Evolutionary conservation across 2,888 invertebrate species (phyloP).

Genomic region (Harpalus rufipes): DNA sequence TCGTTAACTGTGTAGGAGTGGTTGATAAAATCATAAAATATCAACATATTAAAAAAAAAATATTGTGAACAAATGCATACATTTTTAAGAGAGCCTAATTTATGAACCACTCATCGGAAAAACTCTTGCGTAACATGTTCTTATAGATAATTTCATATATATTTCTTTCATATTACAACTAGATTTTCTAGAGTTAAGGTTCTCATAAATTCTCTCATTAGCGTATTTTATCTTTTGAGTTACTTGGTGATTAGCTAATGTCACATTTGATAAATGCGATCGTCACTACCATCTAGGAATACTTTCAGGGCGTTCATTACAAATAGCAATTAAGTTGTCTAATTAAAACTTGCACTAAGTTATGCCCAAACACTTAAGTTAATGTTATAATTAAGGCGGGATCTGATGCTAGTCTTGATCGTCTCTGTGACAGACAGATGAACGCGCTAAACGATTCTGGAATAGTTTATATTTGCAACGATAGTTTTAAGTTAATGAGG

Average conservation of each 20-base stretch:
- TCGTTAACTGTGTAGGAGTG: background rate
- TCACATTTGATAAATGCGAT: slow-evolving; percentile 44
- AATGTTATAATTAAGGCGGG: slow-evolving; percentile 67
- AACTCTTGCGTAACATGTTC: no score
- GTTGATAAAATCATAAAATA: background rate
- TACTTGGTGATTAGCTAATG: background rate
- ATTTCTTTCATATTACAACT: no score
- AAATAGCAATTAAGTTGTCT: slow-evolving; percentile 65
- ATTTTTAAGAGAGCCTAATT: no score
- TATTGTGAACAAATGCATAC: no score
- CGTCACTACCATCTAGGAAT: slow-evolving; percentile 29
- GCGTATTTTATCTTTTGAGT: background rate
- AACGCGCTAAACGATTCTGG: slow-evolving; percentile 60
- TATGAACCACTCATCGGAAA: no score
- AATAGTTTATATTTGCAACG: slow-evolving; percentile 63
- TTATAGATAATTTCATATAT: no score
- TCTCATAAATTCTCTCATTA: no score
- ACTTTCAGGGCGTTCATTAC: slow-evolving; percentile 61
- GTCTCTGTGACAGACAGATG: slow-evolving; percentile 61
- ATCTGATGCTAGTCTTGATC: slow-evolving; percentile 25
- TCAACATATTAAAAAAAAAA: background rate
- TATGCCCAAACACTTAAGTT: slow-evolving; percentile 66
- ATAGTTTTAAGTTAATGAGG: slow-evolving; percentile 52
- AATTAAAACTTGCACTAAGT: slow-evolving; percentile 64
- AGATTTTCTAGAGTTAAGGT: no score